Base-by-base conservation (phyloP, 2,797 vertebrate genomes). In the Pseudotriccus pelzelni region DNA sequence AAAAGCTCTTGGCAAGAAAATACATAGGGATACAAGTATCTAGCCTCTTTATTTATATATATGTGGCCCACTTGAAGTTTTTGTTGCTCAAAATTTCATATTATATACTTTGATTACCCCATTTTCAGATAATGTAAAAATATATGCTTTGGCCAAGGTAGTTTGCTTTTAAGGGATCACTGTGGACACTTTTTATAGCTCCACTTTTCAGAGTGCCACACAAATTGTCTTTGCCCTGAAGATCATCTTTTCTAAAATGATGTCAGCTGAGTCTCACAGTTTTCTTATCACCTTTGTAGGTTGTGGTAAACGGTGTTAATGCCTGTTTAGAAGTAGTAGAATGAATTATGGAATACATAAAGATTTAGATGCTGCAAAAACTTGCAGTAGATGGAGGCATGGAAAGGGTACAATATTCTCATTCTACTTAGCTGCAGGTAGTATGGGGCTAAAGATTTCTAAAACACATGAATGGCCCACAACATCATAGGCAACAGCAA, bases 21-120 rank as follows among this genome's bases (percentile, higher is more conserved):
- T 8, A 5, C 1, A 0, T 12, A 21, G 12, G 3, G 7, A 1
- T 55, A 15, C 7, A 17, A 49, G 12, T 25, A 28, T 9, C 25
- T 49, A n/a, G 6, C 7, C 34, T 25, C 93, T 62, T n/a, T 17
- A 28, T 9, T 46, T 32, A 7, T 10, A 20, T 32, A 21, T 32
- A 12, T 12, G 14, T 15, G 3, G 4, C 17, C 34, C 18, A 4
- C 24, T 55, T 50, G 13, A 7, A 17, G 6, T 0, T 46, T 73
- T 84, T 50, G 24, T 66, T 39, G 25, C 49, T 43, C 32, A 62
- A 63, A 53, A 85, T 30, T 37, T 86, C 27, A 25, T 12, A 14
- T 44, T 62, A 53, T 82, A 93, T 49, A 14, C 11, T 16, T 44
- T 68, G 34, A 39, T 41, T 52, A 70, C 2, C 3, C 13, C 6